Base-by-base conservation (phyloP, 92 coral and sea anemone species). In the Pocillopora grandis region DNA sequence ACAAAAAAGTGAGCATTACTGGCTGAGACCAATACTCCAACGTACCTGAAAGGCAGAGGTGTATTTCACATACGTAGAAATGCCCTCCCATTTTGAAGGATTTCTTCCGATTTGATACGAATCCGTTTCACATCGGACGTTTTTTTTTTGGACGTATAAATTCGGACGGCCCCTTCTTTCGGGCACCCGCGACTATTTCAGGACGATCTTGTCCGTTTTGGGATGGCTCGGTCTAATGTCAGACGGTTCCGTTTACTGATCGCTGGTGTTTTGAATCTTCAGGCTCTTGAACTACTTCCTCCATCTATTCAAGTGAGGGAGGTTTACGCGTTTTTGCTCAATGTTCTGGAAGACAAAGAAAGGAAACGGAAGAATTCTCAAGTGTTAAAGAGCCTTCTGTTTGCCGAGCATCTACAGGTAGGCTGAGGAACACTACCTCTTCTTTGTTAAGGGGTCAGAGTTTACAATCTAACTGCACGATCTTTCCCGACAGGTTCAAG, bases 391-490 rank as follows among this genome's bases (percentile, higher is more conserved):
- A 92, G 99, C 79, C 92, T 97, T 18, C 76, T 94, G 79, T 97
- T 89, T 81, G 98, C 98, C 16, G 98, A 97, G 78, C 99, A 97
- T 80, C 88, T 97, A 27, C 99, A 97, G 98, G 99, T 96, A 58
- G n/a, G 52, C 4, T 42, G 52, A 42, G 52, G 52, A 3, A 48
- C 19, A 37, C 52, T 20, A 52, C 2, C 35, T 27, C 79, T 8
- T 14, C 63, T 21, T 12, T 20, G 21, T 56, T 17, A n/a, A 19
- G 58, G 19, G 17, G 2, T 1, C 69, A 55, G 21, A 1, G 35
- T 1, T 62, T 13, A 57, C 59, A 14, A 11, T 7, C 78, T 52
- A 16, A 80, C 55, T 15, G 17, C 4, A 12, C 72, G 12, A 18
- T 49, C 11, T 17, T 59, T 21, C 10, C 13, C 70, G 77, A 48